Evolutionary conservation across 2,797 vertebrate species (phyloP), one percentile per base, ranked within the genome.

Genomic region (Pipistrellus pipistrellus): DNA sequence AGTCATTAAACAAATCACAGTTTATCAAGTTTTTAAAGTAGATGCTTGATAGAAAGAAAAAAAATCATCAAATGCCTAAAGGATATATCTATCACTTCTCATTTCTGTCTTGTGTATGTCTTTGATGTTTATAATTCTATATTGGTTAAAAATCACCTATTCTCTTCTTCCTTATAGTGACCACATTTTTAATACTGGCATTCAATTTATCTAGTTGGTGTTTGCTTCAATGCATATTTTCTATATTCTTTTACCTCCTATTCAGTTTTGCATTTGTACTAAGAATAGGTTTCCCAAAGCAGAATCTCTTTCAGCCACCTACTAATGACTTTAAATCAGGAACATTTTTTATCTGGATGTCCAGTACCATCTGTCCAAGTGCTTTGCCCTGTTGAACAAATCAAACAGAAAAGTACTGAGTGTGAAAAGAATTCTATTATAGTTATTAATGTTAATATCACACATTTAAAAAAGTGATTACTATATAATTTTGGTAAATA

Each of bases 331-430:
- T 99, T 91, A 99, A 98, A 97, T 99, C 98, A 9, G 99, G 99
- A 59, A 99, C 98, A 30, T 99, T 98, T 85, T 91, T 98, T 55
- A 99, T 98, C 97, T 98, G 97, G 96, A 99, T 97, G 97, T 99
- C 99, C 97, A 99, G 97, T 94, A 99, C 97, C 99, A 99, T 99
- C 97, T 99, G 99, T 53, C 98, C 99, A 78, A 98, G 98, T 38
- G 98, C 99, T 97, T 99, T 99, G 27, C 99, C 99, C 99, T 99
- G 97, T 75, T 94, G 94, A 88, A 81, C 94, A 94, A 92, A 92
- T 86, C 51, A 84, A 91, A 59, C 0, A 32, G 38, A 72, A n/a
- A 51, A 35, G 69, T 69, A 72, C 8, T 51, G 27, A 75, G 32
- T 48, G 35, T 53, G 89, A 53, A 62, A 32, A 48, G 18, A 14